Evolutionary conservation across 2,113 vertebrate genomes (phyloP), one percentile per base, ranked within the genome.

Genomic region (Catharus bicknelli): DNA sequence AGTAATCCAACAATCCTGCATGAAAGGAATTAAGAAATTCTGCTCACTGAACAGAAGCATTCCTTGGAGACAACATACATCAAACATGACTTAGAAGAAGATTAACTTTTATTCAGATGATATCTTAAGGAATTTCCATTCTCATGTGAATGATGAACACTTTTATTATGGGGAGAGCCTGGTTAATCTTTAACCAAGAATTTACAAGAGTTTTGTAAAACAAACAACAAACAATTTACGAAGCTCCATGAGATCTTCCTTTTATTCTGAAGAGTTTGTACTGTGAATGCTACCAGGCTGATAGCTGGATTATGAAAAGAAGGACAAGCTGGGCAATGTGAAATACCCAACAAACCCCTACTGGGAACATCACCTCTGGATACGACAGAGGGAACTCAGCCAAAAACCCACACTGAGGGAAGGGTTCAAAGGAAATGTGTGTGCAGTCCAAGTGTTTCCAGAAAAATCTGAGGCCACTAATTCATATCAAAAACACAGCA

Each of bases 151-250:
- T 5, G 48, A 89, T 32, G 75, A 94, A 87, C 84, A 80, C 32
- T 91, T 96, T 95, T 86, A 96, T 88, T 83, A 90, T 0, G n/a
- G 89, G 92, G 89, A 94, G 74, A 91, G 91, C 81, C 90, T 66
- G 77, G 67, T 89, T 93, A 90, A 88, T 66, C 75, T 85, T 83
- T 83, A 89, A 80, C 82, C 78, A 88, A 70, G 38, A 91, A 63
- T 94, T 94, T 94, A 94, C 79, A 91, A 80, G 78, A 62, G 54
- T 47, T 90, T 70, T 25, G 59, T 85, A 82, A 93, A 93, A 93
- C 79, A 94, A 93, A 45, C 78, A 92, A 72, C 45, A 78, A 86
- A 86, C 85, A 95, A 78, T 40, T 88, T 59, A 40, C 0, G 3
- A 88, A 86, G 68, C 18, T 93, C 74, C 36, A 15, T 23, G 26